Evolutionary conservation across 2,113 vertebrate species (phyloP), one percentile per base, ranked within the genome.

Genomic region (Oncorhynchus tshawytscha): DNA sequence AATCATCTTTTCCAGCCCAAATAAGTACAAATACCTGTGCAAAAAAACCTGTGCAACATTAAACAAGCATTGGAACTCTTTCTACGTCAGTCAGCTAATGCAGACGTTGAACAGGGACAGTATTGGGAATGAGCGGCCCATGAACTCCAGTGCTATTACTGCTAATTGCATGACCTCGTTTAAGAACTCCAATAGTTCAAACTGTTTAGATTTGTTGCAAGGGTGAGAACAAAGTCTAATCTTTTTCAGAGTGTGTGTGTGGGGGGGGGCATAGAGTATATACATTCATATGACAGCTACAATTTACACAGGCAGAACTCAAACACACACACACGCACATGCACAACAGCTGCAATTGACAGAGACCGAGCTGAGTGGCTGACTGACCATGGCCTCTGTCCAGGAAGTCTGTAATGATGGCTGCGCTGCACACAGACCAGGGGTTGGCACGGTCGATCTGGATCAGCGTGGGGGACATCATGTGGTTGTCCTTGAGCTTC

Each of bases 401-500:
- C 59, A 99, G 92, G 90, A 98, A 99, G 84, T 99, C 97, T 0
- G 97, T 99, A 87, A 99, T 94, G 87, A 99, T 96, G 84, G 97
- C 96, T 0, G 97, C 96, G 0, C 97, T 99, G 93, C 97, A 99
- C 75, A 95, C 93, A 0, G 97, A 99, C 97, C 97, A 99, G 70
- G 97, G 97, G 27, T 93, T 94, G 90, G 91, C 92, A 1, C 97
- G 95, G 90, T 99, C 95, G 0, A 99, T 97, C 91, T 98, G 97
- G 88, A 98, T 98, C 80, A 99, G 94, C 0, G 97, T 99, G 4
- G 97, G 97, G 27, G 97, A 99, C 97, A 99, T 99, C 97, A 99
- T 99, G 90, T 99, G 97, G 87, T 99, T 96, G 91, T 97, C 96
- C 84, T 91, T 95, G 77, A 98, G 93, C 80, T 92, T 96, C 34